Base-by-base conservation (phyloP, 2,888 invertebrate genomes). In the Blera fallax region DNA sequence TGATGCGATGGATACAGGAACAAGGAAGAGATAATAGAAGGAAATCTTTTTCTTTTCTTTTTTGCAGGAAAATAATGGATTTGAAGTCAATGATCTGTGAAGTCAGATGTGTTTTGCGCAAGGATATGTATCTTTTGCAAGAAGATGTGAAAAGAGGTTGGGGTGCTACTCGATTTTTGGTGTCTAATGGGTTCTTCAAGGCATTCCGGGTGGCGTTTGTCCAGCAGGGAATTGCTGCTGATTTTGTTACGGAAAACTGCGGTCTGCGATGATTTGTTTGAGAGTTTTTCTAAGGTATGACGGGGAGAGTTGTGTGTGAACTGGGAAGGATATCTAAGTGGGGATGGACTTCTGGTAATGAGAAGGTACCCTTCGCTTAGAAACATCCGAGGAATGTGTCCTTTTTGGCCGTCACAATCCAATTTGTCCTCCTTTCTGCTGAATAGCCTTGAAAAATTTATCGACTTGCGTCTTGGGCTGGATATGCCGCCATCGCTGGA, bases 71-170 rank as follows among this genome's bases (percentile, higher is more conserved):
- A 40, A 79, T 69, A 84, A 80, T 84, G 84, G 84, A 74, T 80
- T 70, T 52, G 74, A 65, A 84, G 80, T 84, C 84, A 84, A 84
- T 84, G 84, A 84, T 84, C 84, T 84, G 84, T 84, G 69, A 84
- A 84, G 80, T 84, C 80, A 84, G 84, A 84, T 84, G 84, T 64
- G 58, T 64, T n/a, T 56, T 83, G 43, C 65, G 40, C 43, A 43
- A 58, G 43, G 77, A 76, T 45, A 32, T 64, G 64, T 60, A 60
- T 58, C 48, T 50, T 18, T 45, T 7, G 54, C 67, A 18, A 40
- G 32, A 50, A 18, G 37, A 52, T 54, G 45, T 56, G 37, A 37
- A 69, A 56, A 60, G 62, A 58, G 60, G 24, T 70, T 73, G 54
- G 74, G 74, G 48, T 74, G 67, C 3, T 14, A 24, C 37, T 27